Evolutionary conservation across 2,797 vertebrate genomes (phyloP).

Genomic region (Acanthurus leucopareius): DNA sequence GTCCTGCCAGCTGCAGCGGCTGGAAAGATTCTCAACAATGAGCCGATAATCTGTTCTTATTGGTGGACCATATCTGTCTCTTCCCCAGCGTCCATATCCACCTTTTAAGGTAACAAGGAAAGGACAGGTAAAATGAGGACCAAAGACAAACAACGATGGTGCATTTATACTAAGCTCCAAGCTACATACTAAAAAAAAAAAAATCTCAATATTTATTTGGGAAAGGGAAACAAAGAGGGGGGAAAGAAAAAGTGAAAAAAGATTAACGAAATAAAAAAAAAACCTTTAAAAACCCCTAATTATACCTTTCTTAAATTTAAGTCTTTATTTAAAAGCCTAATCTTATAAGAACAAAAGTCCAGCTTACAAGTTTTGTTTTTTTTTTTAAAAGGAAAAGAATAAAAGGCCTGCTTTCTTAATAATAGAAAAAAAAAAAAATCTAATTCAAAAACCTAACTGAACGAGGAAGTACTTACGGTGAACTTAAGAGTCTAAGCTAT

Average conservation of each 20-base stretch:
- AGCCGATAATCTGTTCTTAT: slow-evolving; percentile 97
- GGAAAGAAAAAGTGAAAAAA: slow-evolving; percentile 60
- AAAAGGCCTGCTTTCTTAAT: slow-evolving; percentile 39
- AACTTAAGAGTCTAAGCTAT: slow-evolving; percentile 87
- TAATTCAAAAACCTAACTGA: slow-evolving; percentile 81
- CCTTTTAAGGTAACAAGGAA: slow-evolving; percentile 89
- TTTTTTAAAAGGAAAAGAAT: slow-evolving; percentile 13
- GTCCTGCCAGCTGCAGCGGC: slow-evolving; percentile 99
- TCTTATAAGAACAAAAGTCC: slow-evolving; percentile 35
- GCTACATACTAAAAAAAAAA: slow-evolving; percentile 69
- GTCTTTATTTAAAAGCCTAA: slow-evolving; percentile 40
- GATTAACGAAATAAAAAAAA: slow-evolving; percentile 41
- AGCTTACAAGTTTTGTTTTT: slow-evolving; percentile 44
- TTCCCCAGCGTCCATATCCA: slow-evolving; percentile 96
- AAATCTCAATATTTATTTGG: slow-evolving; percentile 68
- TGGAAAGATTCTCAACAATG: slow-evolving; percentile 98
- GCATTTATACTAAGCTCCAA: slow-evolving; percentile 72
- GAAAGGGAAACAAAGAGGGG: slow-evolving; percentile 64
- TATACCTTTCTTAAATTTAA: slow-evolving; percentile 30
- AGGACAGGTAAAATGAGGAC: slow-evolving; percentile 72
- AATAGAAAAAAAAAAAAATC: slow-evolving; percentile 15
- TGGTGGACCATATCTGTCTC: slow-evolving; percentile 96
- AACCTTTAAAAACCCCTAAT: slow-evolving; percentile 31
- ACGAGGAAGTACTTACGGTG: slow-evolving; percentile 89
- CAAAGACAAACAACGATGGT: slow-evolving; percentile 33